phyloP scores from a whole-genome alignment of 2,888 invertebrate species.

The Neuroscelio doddi region DNA sequence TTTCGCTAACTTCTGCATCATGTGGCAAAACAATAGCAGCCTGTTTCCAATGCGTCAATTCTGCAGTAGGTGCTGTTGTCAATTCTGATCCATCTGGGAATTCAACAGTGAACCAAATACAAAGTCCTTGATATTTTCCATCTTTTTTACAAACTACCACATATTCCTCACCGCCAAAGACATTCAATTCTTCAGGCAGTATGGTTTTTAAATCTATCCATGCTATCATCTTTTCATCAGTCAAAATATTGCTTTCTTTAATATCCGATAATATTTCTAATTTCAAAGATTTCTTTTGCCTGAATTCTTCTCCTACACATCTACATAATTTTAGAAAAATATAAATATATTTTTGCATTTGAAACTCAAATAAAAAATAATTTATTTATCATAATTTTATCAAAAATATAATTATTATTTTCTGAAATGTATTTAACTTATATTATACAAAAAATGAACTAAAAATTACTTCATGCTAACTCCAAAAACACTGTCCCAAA shows the following conservation, averaged over 20 bases:
- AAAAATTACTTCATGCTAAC: conserved; percentile 79
- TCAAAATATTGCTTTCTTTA: conserved; percentile 76
- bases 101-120: conserved; percentile 86
- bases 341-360: conserved; percentile 15
- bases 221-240: conserved; percentile 77
- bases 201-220: conserved; percentile 81
- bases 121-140: conserved; percentile 82
- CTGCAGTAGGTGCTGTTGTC: conserved; percentile 76
- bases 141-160: conserved; percentile 70
- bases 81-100: conserved; percentile 77
- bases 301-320: conserved; percentile 77
- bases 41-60: conserved; percentile 83
- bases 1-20: conserved; percentile 74
- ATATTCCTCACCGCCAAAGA: conserved; percentile 77
- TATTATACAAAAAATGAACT: neutral
- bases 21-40: conserved; percentile 83
- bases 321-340: conserved; percentile 39
- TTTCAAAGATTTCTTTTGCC: conserved; percentile 77
- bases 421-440: no score
- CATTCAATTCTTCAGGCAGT: conserved; percentile 76
- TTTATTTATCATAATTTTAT: no score
- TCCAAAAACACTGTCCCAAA: conserved; percentile 87
- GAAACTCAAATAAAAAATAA: no score
- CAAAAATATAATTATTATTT: no score
- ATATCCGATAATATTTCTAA: conserved; percentile 79